Percentiles rank a stretch among this genome's conserved stretches.
Evolutionary conservation across 2,888 invertebrate species (phyloP).

Genomic region (Monochamus alternatus): DNA sequence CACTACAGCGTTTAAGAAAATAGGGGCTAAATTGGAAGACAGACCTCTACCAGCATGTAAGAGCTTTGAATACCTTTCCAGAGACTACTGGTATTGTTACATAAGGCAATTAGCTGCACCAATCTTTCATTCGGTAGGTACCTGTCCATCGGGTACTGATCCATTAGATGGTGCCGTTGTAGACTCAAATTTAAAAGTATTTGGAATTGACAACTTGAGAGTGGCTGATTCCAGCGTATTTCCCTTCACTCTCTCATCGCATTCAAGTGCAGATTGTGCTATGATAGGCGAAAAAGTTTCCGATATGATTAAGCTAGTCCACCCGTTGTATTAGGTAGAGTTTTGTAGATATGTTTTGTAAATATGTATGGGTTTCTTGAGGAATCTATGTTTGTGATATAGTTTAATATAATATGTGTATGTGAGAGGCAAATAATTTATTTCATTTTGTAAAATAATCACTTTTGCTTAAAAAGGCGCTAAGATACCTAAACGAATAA

Average conservation of each 20-base stretch:
- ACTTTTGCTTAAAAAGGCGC: too few relatives aligned
- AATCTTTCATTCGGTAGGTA: slow-evolving; percentile 72
- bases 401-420: too few relatives aligned
- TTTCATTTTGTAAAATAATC: too few relatives aligned
- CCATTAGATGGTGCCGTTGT: slow-evolving; percentile 76
- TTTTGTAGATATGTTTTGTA: not conserved
- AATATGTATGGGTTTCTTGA: too few relatives aligned
- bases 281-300: slow-evolving; percentile 82
- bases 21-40: slow-evolving; percentile 67
- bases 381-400: too few relatives aligned
- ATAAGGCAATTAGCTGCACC: slow-evolving; percentile 57
- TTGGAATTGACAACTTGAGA: slow-evolving; percentile 74
- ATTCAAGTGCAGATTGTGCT: slow-evolving; percentile 79
- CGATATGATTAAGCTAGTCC: slow-evolving; percentile 74
- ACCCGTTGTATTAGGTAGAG: slow-evolving; percentile 19
- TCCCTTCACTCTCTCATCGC: slow-evolving; percentile 76
- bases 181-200: slow-evolving; percentile 76
- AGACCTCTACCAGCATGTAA: slow-evolving; percentile 69
- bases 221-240: slow-evolving; percentile 80
- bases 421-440: too few relatives aligned
- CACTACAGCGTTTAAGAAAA: slow-evolving; percentile 72
- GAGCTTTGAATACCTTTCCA: slow-evolving; percentile 71
- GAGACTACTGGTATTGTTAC: slow-evolving; percentile 81
- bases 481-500: too few relatives aligned
- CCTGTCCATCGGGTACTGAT: slow-evolving; percentile 74